Percentiles rank a stretch among this genome's conserved stretches.
Evolutionary conservation across 2,797 vertebrate species (phyloP).

Genomic region (Chaunax sp.): DNA sequence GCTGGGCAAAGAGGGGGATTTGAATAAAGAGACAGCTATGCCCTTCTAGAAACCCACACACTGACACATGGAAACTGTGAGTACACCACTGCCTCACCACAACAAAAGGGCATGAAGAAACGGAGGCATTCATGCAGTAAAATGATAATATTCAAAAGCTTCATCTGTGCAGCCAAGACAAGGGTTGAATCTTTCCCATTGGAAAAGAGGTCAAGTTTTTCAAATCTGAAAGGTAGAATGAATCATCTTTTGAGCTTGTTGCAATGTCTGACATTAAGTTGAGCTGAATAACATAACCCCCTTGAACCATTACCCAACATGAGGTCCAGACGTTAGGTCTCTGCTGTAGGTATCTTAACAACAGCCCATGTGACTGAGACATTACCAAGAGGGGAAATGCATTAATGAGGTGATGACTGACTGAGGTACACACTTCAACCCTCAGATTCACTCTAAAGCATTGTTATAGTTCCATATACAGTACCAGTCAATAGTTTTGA

Average conservation of each 20-base stretch:
- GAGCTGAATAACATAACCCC: background rate
- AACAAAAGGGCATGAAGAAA: constrained; percentile 57
- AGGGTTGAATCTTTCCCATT: constrained; percentile 25
- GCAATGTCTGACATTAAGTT: constrained; percentile 4
- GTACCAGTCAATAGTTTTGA: too few relatives aligned
- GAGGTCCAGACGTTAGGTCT: background rate
- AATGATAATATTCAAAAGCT: constrained; percentile 47
- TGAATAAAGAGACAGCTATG: constrained; percentile 72
- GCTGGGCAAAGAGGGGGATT: constrained; percentile 50
- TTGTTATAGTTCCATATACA: background rate
- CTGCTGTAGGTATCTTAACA: constrained; percentile 17
- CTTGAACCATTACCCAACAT: background rate
- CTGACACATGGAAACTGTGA: constrained; percentile 80
- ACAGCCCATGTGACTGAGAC: constrained; percentile 16
- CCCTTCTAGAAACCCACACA: constrained; percentile 72
- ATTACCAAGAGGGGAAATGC: constrained; percentile 17
- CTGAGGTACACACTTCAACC: constrained; percentile 1
- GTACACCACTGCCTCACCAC: constrained; percentile 50
- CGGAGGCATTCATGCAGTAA: constrained; percentile 35
- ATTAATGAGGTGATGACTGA: constrained; percentile 36
- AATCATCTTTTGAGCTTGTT: constrained; percentile 28
- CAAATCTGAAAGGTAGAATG: constrained; percentile 10
- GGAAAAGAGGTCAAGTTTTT: constrained; percentile 20
- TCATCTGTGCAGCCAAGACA: constrained; percentile 13
- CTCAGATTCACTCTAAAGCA: constrained; percentile 2